Conservation (phyloP, 2,888 invertebrate species). For the Lymantria dispar region DNA sequence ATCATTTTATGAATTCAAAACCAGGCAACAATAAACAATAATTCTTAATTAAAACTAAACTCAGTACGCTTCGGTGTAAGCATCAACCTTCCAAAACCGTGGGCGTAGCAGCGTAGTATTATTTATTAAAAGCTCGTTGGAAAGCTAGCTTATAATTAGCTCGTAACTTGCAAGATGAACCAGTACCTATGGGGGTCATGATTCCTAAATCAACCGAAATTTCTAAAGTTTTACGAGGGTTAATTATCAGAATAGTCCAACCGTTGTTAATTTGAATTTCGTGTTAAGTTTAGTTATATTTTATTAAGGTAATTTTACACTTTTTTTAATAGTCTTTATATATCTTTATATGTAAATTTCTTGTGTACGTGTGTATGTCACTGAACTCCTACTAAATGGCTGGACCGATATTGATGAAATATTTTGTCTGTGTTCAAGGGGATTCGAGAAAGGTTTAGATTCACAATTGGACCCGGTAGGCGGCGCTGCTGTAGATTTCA, state of each 20-base stretch:
- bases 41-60: not conserved
- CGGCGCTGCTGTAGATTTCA: too few relatives aligned
- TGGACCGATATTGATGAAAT: too few relatives aligned
- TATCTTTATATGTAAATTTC: too few relatives aligned
- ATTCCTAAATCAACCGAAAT: slow-evolving; percentile 27
- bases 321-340: too few relatives aligned
- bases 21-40: not conserved
- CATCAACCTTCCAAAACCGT: slow-evolving; percentile 23
- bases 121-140: slow-evolving; percentile 53
- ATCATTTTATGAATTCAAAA: too few relatives aligned
- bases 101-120: slow-evolving; percentile 46
- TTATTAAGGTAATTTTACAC: too few relatives aligned
- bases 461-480: too few relatives aligned
- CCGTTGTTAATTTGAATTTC: not conserved
- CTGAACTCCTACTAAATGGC: too few relatives aligned
- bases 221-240: slow-evolving; percentile 23
- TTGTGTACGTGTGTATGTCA: too few relatives aligned
- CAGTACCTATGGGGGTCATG: slow-evolving; percentile 38
- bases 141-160: slow-evolving; percentile 58
- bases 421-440: too few relatives aligned
- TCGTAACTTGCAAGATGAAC: slow-evolving; percentile 48
- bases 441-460: too few relatives aligned
- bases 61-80: slow-evolving; percentile 35
- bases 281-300: too few relatives aligned
- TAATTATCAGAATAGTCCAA: slow-evolving; percentile 29